Evolutionary conservation across 2,888 invertebrate species (phyloP), one percentile per base, ranked within the genome.

Genomic region (Nomada ruficornis): DNA sequence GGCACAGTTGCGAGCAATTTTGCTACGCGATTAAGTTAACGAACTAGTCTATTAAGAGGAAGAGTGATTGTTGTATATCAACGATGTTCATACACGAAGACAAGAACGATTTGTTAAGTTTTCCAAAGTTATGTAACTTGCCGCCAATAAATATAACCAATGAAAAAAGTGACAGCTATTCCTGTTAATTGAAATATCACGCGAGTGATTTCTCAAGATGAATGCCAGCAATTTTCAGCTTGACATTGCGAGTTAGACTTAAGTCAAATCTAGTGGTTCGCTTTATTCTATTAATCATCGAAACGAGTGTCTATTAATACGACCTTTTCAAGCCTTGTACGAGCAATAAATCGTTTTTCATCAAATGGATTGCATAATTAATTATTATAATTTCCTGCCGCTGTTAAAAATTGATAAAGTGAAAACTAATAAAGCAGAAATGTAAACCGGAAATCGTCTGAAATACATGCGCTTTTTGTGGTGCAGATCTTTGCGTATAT

Each of bases 141-240:
- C 36, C 42, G 44, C 42, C 47, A 65, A 50, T 0, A 18, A 29
- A 65, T 57, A 64, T 71, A 67, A 55, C 10, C 44, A 20, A 11
- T 11, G 10, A 29, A 59, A 71, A 78, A 81, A 68, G 64, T 54
- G 26, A 20, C 52, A 42, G 57, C 52, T 81, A 55, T 75, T 68
- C 44, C 59, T 67, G 52, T 74, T 78, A 78, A 85, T 84, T 84
- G 72, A 83, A 70, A 74, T 62, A 63, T 71, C 70, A 57, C 50
- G 9, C 57, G 15, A 42, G 63, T 11, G 55, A 69, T 83, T 80
- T 68, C 68, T 76, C 47, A 59, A 50, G 47, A 78, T 84, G 50
- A 86, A 77, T 80, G 68, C 26, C 63, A 4, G 57, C 77, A 83
- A 86, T 86, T 82, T 84, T 81, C 80, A 62, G 68, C 59, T 80